Percentiles rank a stretch among this genome's conserved stretches.
phyloP scores from a whole-genome alignment of 2,113 vertebrate genomes.

The Rana temporaria region DNA sequence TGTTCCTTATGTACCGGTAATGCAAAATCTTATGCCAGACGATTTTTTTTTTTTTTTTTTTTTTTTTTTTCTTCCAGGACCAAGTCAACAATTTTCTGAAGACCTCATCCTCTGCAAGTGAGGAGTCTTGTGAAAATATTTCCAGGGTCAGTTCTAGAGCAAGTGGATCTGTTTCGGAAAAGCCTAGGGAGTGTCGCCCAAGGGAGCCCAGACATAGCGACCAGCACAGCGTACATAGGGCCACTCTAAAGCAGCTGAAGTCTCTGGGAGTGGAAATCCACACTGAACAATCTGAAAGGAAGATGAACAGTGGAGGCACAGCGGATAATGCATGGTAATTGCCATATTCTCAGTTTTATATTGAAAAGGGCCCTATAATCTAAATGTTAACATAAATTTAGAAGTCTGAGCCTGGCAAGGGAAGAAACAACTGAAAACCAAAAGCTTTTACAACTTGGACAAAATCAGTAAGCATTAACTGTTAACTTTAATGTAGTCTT shows the following conservation, averaged over 20 bases:
- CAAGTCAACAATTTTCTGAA: slow-evolving; percentile 86
- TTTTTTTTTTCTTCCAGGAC: too few relatives aligned
- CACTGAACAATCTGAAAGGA: slow-evolving; percentile 63
- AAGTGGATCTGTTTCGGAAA: slow-evolving; percentile 51
- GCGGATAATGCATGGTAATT: slow-evolving; percentile 89
- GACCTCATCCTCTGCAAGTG: slow-evolving; percentile 66
- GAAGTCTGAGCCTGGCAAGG: too few relatives aligned
- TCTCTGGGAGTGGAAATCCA: slow-evolving; percentile 84
- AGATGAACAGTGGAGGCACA: slow-evolving; percentile 68
- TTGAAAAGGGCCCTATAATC: too few relatives aligned
- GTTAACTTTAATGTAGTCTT: neutral
- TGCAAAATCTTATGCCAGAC: too few relatives aligned
- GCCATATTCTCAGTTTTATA: too few relatives aligned
- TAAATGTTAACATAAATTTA: too few relatives aligned
- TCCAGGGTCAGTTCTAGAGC: slow-evolving; percentile 55
- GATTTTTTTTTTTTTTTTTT: slow-evolving; percentile 43
- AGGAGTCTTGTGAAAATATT: slow-evolving; percentile 59
- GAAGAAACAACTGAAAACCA: too few relatives aligned
- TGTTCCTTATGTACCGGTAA: too few relatives aligned
- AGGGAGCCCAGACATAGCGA: slow-evolving; percentile 57
- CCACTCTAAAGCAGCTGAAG: slow-evolving; percentile 86
- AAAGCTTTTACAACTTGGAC: too few relatives aligned
- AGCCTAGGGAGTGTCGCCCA: too few relatives aligned
- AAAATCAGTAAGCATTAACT: too few relatives aligned
- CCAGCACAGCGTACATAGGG: slow-evolving; percentile 78